Percentiles rank a stretch among this genome's conserved stretches.
These are phyloP conservation scores for Cynopterus brachyotis DNA, from an alignment of 2,113 vertebrate genomes.

Conservation along the genomic window DNA sequence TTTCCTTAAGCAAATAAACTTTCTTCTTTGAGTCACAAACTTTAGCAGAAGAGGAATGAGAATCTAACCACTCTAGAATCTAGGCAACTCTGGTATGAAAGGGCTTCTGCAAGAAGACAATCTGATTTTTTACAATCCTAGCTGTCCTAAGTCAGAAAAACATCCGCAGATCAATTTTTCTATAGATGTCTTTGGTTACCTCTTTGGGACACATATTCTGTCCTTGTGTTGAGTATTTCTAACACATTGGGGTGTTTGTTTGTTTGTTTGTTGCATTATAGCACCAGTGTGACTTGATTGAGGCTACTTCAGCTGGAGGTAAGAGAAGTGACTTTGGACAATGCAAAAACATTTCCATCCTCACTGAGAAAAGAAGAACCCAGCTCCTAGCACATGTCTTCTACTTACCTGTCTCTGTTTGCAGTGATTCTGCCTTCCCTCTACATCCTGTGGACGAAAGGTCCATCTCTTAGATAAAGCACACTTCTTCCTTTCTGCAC, in stretches of 20 bases:
- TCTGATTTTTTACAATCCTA: not conserved
- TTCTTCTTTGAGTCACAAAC: not conserved
- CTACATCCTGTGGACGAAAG: not conserved
- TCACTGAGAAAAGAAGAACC: not conserved
- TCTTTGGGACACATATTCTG: not conserved
- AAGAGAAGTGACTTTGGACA: not conserved
- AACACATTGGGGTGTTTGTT: not conserved
- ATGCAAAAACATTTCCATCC: not conserved
- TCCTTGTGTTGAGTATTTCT: not conserved
- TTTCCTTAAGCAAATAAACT: not conserved
- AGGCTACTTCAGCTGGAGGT: not conserved
- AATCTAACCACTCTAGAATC: not conserved
- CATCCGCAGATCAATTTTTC: not conserved
- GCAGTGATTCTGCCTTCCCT: not conserved
- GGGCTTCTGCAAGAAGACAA: not conserved
- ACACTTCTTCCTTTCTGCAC: not conserved
- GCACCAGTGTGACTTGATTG: not conserved
- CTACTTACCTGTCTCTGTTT: not conserved
- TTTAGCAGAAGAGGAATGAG: not conserved
- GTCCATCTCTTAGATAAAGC: not conserved
- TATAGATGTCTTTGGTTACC: not conserved
- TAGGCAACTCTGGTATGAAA: not conserved
- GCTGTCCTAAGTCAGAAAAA: not conserved
- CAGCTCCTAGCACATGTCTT: not conserved
- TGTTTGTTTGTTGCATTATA: not conserved